A percentile compares a stretch with the other conserved stretches of the same genome.
Conservation (phyloP, 23 tunicate species). For the Trididemnum miniatum region DNA sequence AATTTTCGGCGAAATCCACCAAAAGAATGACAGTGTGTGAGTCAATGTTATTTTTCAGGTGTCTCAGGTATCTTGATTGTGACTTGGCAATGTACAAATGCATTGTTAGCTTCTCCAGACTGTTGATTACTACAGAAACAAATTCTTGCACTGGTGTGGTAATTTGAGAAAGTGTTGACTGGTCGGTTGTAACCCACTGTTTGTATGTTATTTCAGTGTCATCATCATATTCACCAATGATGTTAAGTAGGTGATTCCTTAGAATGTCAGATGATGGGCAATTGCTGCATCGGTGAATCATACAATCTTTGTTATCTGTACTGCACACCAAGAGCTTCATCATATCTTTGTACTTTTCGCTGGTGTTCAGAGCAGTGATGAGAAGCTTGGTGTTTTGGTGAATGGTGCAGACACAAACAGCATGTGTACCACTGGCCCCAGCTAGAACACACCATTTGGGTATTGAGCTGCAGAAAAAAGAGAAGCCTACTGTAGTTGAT, state of each 20-base stretch:
- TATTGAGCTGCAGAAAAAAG: constrained; percentile 30
- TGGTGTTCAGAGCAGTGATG: constrained; percentile 18
- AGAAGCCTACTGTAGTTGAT: constrained; percentile 27
- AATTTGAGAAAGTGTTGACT: constrained; percentile 18
- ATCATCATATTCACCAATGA: constrained; percentile 27
- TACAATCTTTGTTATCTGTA: constrained; percentile 31
- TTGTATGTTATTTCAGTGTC: constrained; percentile 36
- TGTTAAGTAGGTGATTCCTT: constrained; percentile 2
- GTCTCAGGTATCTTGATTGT: constrained; percentile 41
- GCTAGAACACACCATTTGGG: constrained; percentile 49
- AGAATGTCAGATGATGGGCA: constrained; percentile 38
- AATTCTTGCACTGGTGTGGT: constrained; percentile 37
- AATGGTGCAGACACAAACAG: constrained; percentile 54
- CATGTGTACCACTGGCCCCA: constrained; percentile 37
- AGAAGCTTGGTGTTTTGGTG: constrained; percentile 38
- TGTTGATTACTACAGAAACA: constrained; percentile 12
- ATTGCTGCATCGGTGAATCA: constrained; percentile 32
- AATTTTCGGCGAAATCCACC: constrained; percentile 42
- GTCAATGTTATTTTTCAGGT: constrained; percentile 20
- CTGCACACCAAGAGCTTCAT: constrained; percentile 30
- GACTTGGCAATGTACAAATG: constrained; percentile 40
- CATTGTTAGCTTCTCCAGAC: constrained; percentile 24
- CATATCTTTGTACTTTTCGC: constrained; percentile 29
- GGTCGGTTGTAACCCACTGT: constrained; percentile 44
- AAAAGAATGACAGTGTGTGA: constrained; percentile 22